Percentiles rank a stretch among this genome's conserved stretches.
Evolutionary conservation across 2,113 vertebrate species (phyloP).

Genomic region (Cygnus atratus): DNA sequence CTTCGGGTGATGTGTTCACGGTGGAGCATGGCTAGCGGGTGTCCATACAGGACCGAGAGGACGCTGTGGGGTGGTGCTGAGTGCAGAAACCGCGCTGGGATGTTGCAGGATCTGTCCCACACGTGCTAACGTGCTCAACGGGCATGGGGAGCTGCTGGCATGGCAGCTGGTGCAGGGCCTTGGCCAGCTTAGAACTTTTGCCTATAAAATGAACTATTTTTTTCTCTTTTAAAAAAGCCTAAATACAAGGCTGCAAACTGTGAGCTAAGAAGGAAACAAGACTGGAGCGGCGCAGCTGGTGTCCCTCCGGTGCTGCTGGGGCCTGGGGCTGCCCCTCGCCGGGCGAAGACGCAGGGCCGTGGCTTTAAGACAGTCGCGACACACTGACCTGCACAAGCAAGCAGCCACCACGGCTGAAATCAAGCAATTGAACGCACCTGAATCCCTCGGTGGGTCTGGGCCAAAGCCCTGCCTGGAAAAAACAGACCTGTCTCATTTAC

Average conservation of each 20-base stretch:
- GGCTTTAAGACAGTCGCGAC: neutral
- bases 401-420: neutral
- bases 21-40: too few relatives aligned
- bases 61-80: neutral
- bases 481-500: neutral
- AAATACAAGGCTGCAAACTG: too few relatives aligned
- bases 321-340: too few relatives aligned
- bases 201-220: too few relatives aligned
- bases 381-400: neutral
- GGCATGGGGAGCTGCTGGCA: too few relatives aligned
- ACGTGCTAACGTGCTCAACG: neutral
- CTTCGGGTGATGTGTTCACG: neutral
- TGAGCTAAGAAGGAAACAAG: neutral
- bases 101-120: neutral
- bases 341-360: too few relatives aligned
- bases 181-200: neutral
- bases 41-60: too few relatives aligned
- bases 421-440: accelerated
- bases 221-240: too few relatives aligned
- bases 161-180: too few relatives aligned
- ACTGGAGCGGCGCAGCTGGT: neutral
- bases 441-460: neutral
- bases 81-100: neutral
- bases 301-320: too few relatives aligned
- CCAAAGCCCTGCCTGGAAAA: neutral